Percentiles rank a stretch among this genome's conserved stretches.
phyloP scores from a whole-genome alignment of 2,797 vertebrate species.

The Platalea minor region DNA sequence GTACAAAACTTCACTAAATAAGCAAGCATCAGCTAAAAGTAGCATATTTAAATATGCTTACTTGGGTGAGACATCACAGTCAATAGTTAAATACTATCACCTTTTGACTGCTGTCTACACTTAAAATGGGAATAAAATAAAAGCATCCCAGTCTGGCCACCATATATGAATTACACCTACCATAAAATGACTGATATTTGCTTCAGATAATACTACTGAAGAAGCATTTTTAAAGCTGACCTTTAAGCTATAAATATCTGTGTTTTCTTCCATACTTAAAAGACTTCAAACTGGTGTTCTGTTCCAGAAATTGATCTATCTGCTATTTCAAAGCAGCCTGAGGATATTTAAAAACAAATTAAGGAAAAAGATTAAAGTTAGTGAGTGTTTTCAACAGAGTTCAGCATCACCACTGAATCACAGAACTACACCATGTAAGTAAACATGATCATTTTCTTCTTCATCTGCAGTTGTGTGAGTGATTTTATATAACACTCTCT shows the following conservation, averaged over 20 bases:
- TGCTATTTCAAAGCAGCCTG: slow-evolving; percentile 77
- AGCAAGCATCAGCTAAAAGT: not conserved
- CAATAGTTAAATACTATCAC: not conserved
- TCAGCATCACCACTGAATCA: not conserved
- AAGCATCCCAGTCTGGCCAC: not conserved
- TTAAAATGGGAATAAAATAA: not conserved
- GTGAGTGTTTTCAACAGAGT: not conserved
- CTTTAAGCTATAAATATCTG: slow-evolving; percentile 66
- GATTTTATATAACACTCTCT: not conserved
- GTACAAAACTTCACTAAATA: not conserved
- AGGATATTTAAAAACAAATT: not conserved
- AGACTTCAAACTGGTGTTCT: slow-evolving; percentile 81
- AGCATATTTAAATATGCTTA: not conserved
- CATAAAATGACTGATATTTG: not conserved
- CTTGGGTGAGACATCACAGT: not conserved
- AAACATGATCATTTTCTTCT: not conserved
- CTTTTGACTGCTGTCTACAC: not conserved
- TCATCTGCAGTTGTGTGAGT: not conserved
- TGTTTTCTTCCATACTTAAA: slow-evolving; percentile 75
- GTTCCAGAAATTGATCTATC: slow-evolving; percentile 77
- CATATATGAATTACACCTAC: not conserved
- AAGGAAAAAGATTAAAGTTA: not conserved
- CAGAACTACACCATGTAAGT: not conserved
- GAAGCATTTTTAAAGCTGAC: slow-evolving; percentile 50
- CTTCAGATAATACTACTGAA: not conserved